Conservation (phyloP, 2,888 invertebrate species). For the Physocephala rufipes region DNA sequence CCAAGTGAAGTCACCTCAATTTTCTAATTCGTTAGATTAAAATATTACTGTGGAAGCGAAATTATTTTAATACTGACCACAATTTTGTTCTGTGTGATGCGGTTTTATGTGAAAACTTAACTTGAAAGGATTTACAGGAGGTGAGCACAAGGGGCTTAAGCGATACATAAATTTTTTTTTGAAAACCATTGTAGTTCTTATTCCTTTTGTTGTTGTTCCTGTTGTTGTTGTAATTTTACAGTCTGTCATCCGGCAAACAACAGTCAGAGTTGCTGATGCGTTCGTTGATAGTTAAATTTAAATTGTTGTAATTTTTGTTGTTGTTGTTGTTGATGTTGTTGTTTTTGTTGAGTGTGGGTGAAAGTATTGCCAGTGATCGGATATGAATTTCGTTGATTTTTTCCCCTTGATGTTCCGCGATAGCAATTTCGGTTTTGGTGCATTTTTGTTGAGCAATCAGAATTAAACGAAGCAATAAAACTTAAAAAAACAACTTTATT, state of each 20-base stretch:
- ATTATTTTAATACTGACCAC: too few species aligned
- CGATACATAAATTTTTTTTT: too few species aligned
- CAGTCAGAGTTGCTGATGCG: conserved; percentile 34
- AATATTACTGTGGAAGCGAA: too few species aligned
- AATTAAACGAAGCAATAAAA: not conserved
- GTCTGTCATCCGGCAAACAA: conserved; percentile 19
- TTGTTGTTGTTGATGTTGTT: conserved; percentile 14
- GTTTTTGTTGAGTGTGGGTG: conserved; percentile 10
- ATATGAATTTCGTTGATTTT: not conserved
- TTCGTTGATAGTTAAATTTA: conserved; percentile 37
- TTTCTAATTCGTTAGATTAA: too few species aligned
- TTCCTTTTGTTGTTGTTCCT: conserved; percentile 15
- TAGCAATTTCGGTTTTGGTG: conserved; percentile 4
- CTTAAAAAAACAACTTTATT: not conserved
- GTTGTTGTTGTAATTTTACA: conserved; percentile 12
- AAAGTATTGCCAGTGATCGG: not conserved
- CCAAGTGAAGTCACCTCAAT: too few species aligned
- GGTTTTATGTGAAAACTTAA: conserved; percentile 29
- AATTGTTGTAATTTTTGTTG: conserved; percentile 26
- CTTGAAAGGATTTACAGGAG: not conserved
- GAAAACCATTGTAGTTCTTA: conserved; percentile 17
- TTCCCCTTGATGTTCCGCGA: not conserved
- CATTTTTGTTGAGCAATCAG: conserved; percentile 5
- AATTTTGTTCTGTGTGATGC: too few species aligned
- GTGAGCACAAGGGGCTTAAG: conserved; percentile 11